A percentile compares a stretch with the other conserved stretches of the same genome.
Evolutionary conservation across 1,140 invertebrate species (phyloP).

Genomic region (Drosophila kikkawai): DNA sequence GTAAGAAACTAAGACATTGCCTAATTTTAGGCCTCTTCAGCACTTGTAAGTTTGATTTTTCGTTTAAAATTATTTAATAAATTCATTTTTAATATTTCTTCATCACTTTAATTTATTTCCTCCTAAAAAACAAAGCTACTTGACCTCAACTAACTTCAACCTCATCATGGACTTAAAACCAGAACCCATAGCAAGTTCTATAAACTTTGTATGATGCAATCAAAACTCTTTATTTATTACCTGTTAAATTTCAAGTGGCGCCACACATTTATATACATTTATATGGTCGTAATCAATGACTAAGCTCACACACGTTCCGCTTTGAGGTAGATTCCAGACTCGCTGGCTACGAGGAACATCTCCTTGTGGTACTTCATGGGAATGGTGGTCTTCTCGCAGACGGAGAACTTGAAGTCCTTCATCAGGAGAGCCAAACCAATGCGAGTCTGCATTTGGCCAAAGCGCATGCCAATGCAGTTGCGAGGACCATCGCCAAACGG

Average conservation of each 20-base stretch:
- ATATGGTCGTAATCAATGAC: background rate
- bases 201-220: background rate
- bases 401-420: slow-evolving; percentile 72
- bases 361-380: slow-evolving; percentile 55
- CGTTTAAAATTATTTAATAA: background rate
- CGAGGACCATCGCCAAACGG: slow-evolving; percentile 87
- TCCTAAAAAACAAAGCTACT: background rate
- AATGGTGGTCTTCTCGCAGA: slow-evolving; percentile 74
- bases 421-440: slow-evolving; percentile 86
- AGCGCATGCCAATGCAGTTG: slow-evolving; percentile 87
- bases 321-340: slow-evolving; percentile 61
- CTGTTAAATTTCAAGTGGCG: background rate
- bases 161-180: background rate
- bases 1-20: no score
- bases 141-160: background rate
- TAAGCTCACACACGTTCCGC: slow-evolving; percentile 54
- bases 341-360: slow-evolving; percentile 53
- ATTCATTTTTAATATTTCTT: background rate
- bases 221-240: slow-evolving; percentile 3
- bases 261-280: background rate
- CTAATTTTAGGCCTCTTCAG: background rate
- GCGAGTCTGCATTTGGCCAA: slow-evolving; percentile 88
- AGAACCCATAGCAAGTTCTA: background rate
- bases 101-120: background rate
- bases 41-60: background rate